Evolutionary conservation across 1,140 invertebrate species (phyloP).

Genomic region (Calephelis virginiensis): DNA sequence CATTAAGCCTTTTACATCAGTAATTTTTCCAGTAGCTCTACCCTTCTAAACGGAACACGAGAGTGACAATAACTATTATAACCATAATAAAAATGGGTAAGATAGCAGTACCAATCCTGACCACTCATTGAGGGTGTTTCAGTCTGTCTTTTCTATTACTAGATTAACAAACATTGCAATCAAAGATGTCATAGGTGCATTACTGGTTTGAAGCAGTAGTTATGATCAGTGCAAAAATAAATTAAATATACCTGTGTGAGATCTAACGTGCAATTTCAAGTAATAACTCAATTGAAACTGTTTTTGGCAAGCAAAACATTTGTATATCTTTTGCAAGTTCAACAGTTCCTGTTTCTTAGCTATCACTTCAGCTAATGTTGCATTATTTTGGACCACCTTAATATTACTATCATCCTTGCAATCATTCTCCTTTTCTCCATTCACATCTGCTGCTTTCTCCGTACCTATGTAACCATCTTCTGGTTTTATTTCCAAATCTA

Average conservation of each 20-base stretch:
- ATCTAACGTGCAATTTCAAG: conserved; percentile 64
- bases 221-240: too few species aligned
- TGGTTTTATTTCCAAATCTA: conserved; percentile 58
- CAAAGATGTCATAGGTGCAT: too few species aligned
- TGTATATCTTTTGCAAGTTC: conserved; percentile 66
- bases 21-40: too few species aligned
- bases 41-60: too few species aligned
- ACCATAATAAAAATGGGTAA: too few species aligned
- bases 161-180: too few species aligned
- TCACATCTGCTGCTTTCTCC: conserved; percentile 40
- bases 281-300: conserved; percentile 69
- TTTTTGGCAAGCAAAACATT: conserved; percentile 66
- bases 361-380: conserved; percentile 2
- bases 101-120: too few species aligned
- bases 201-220: too few species aligned
- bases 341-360: conserved; percentile 31
- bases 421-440: conserved; percentile 15
- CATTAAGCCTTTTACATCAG: too few species aligned
- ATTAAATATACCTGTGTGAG: conserved; percentile 56
- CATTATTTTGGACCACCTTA: background rate
- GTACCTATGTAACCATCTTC: conserved; percentile 66
- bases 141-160: too few species aligned
- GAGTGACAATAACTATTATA: too few species aligned
- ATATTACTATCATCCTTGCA: conserved; percentile 9
- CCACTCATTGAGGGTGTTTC: too few species aligned